phyloP scores from a whole-genome alignment of 2,797 vertebrate genomes.

The Clarias pachynema region DNA sequence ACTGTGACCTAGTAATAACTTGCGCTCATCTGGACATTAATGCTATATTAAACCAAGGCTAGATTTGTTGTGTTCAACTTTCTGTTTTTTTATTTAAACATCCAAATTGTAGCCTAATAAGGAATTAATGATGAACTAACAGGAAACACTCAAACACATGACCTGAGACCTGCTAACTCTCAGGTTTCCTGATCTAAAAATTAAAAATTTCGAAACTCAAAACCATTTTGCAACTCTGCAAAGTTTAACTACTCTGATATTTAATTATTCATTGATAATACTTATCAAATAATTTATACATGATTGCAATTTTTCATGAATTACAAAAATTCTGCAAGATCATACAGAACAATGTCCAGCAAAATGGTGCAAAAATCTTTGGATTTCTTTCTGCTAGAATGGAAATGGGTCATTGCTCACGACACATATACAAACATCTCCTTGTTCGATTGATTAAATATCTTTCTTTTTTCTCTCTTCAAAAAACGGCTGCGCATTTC shows the following conservation, averaged over 20 bases:
- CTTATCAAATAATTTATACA: background rate
- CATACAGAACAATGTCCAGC: background rate
- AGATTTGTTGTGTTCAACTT: background rate
- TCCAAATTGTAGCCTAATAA: background rate
- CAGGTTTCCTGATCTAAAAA: background rate
- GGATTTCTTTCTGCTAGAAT: background rate
- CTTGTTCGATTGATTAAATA: slow-evolving; percentile 83
- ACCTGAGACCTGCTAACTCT: background rate
- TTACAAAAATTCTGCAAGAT: background rate
- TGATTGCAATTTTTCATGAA: no score
- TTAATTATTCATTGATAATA: background rate
- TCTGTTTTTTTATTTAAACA: background rate
- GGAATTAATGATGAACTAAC: background rate
- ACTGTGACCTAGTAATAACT: background rate
- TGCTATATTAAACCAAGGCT: background rate
- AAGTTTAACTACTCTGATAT: background rate
- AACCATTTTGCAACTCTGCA: no score
- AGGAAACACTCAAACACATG: background rate
- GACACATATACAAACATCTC: background rate
- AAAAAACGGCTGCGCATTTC: slow-evolving; percentile 98
- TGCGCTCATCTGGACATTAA: slow-evolving; percentile 5
- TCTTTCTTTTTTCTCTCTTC: slow-evolving; percentile 70
- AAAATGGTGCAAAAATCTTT: background rate
- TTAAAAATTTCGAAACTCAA: background rate
- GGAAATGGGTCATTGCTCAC: background rate